Evolutionary conservation across 35 echinoderm and acorn worm genomes (phyloP).

Genomic region (Heliocidaris tuberculata): DNA sequence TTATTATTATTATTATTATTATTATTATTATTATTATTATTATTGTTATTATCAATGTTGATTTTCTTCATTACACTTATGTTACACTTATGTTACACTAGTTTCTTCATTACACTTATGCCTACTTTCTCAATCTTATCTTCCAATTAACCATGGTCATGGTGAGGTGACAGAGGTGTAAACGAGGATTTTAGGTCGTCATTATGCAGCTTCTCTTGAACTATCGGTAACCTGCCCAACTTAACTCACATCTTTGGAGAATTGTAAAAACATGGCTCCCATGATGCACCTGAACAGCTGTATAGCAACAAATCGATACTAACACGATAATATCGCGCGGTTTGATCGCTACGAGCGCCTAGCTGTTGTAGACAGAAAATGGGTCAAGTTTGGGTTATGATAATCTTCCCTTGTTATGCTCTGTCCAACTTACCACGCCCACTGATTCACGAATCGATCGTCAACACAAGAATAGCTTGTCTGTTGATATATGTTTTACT

Average conservation of each 20-base stretch:
- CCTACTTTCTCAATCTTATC: too few relatives aligned
- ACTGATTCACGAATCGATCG: background rate
- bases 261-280: background rate
- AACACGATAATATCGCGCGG: constrained; percentile 29
- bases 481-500: background rate
- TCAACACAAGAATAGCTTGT: background rate
- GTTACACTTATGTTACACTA: too few relatives aligned
- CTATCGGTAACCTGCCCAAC: background rate
- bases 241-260: background rate
- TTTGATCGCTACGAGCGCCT: background rate
- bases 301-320: constrained; percentile 10
- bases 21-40: too few relatives aligned
- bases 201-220: background rate
- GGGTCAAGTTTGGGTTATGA: background rate
- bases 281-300: constrained; percentile 7
- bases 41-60: too few relatives aligned
- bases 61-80: too few relatives aligned
- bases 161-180: background rate
- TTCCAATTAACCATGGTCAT: too few relatives aligned
- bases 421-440: background rate
- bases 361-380: background rate
- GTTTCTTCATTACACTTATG: too few relatives aligned
- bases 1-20: too few relatives aligned
- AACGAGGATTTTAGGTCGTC: background rate
- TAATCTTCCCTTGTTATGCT: background rate